A percentile compares a stretch with the other conserved stretches of the same genome.
Conservation (phyloP, 2,888 invertebrate species). For the Mesopsocus fuscifrons region DNA sequence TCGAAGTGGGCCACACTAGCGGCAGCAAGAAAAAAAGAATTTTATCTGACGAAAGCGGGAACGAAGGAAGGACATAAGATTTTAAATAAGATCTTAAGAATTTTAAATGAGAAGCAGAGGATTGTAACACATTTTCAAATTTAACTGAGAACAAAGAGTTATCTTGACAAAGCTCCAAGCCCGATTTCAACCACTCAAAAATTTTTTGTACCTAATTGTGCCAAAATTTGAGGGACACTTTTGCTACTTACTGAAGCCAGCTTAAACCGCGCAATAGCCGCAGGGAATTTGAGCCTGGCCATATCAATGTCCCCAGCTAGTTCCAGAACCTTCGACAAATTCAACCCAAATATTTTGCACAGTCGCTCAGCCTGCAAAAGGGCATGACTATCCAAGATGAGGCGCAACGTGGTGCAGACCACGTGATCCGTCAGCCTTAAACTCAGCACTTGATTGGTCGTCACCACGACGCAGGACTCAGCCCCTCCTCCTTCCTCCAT, state of each 20-base stretch:
- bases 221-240: no score
- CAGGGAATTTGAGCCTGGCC: constrained; percentile 48
- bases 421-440: constrained; percentile 6
- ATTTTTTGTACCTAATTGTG: no score
- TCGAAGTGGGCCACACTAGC: constrained; percentile 36
- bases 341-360: constrained; percentile 36
- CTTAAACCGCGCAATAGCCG: constrained; percentile 63
- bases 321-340: constrained; percentile 47
- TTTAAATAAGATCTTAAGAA: no score
- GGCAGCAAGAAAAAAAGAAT: no score
- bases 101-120: no score
- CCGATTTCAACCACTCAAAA: no score
- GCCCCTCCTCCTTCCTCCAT: background rate
- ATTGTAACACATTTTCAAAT: no score
- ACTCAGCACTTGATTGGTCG: constrained; percentile 9
- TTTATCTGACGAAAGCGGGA: background rate
- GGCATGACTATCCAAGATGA: constrained; percentile 33
- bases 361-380: constrained; percentile 35
- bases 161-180: no score
- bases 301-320: constrained; percentile 66
- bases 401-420: constrained; percentile 23
- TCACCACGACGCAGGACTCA: constrained; percentile 11
- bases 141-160: background rate
- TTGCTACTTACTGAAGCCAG: constrained; percentile 30
- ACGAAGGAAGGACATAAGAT: no score